Conservation (phyloP, 2,888 invertebrate species). For the Eilema sororculum region DNA sequence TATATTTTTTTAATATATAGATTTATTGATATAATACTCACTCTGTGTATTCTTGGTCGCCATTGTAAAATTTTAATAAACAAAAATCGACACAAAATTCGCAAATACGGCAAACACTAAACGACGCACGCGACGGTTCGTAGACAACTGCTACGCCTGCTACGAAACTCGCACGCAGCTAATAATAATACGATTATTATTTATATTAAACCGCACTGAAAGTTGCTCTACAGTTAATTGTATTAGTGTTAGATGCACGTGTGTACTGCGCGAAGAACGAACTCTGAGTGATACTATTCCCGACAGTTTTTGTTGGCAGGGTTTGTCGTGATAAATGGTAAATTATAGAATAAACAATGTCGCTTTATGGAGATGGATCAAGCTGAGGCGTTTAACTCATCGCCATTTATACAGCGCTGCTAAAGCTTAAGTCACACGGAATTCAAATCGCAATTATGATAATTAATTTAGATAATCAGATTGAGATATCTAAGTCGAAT, state of each 20-base stretch:
- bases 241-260: constrained; percentile 63
- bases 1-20: background rate
- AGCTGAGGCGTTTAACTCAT: constrained; percentile 39
- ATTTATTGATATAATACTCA: constrained; percentile 56
- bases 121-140: constrained; percentile 59
- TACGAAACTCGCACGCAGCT: constrained; percentile 66
- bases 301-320: constrained; percentile 62
- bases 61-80: constrained; percentile 57
- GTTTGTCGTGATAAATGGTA: constrained; percentile 62
- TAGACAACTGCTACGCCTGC: constrained; percentile 73
- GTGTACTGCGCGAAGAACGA: constrained; percentile 66
- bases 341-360: constrained; percentile 68
- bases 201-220: constrained; percentile 61
- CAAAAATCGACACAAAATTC: constrained; percentile 39
- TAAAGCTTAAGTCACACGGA: constrained; percentile 5
- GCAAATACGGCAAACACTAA: constrained; percentile 33
- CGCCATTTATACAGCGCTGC: constrained; percentile 36
- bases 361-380: constrained; percentile 59
- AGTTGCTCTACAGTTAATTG: constrained; percentile 38
- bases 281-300: constrained; percentile 69
- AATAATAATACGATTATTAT: constrained; percentile 63
- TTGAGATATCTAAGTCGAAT: background rate
- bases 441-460: background rate
- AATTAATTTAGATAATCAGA: background rate
- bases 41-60: constrained; percentile 65